A percentile compares a stretch with the other conserved stretches of the same genome.
These are phyloP conservation scores for Pristionchus entomophagus DNA, from an alignment of 2,888 invertebrate genomes.

Conservation along the genomic window DNA sequence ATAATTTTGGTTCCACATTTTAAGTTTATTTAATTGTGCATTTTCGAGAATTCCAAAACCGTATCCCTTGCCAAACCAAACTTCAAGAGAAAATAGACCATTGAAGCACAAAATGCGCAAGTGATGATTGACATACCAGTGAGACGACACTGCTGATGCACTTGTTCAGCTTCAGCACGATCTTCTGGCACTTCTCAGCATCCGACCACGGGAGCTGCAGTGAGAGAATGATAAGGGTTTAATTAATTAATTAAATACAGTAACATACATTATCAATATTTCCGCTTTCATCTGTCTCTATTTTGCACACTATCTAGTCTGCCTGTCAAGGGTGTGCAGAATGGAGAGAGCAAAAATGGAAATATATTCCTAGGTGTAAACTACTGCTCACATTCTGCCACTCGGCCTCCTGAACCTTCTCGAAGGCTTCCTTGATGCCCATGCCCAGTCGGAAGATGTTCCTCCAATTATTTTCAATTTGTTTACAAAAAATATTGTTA, in stretches of 20 bases:
- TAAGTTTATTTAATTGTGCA: too few relatives aligned
- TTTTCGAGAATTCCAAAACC: too few relatives aligned
- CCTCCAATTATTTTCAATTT: background rate
- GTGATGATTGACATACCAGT: background rate
- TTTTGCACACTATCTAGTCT: too few relatives aligned
- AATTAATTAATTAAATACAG: too few relatives aligned
- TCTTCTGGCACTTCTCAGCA: background rate
- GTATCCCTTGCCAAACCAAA: too few relatives aligned
- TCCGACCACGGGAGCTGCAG: background rate
- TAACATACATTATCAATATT: too few relatives aligned
- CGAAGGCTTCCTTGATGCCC: constrained; percentile 21
- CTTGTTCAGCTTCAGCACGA: background rate
- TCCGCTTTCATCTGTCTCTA: too few relatives aligned
- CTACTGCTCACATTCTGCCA: background rate
- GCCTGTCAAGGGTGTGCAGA: too few relatives aligned
- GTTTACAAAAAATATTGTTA: background rate
- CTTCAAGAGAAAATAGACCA: too few relatives aligned
- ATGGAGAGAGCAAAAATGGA: too few relatives aligned
- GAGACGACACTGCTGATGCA: background rate
- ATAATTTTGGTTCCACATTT: too few relatives aligned
- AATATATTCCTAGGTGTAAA: too few relatives aligned
- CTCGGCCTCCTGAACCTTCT: background rate
- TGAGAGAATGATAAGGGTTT: background rate
- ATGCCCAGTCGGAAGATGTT: background rate
- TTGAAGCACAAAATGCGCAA: background rate